Evolutionary conservation across 2,797 vertebrate genomes (phyloP).

Genomic region (Poecilia picta): DNA sequence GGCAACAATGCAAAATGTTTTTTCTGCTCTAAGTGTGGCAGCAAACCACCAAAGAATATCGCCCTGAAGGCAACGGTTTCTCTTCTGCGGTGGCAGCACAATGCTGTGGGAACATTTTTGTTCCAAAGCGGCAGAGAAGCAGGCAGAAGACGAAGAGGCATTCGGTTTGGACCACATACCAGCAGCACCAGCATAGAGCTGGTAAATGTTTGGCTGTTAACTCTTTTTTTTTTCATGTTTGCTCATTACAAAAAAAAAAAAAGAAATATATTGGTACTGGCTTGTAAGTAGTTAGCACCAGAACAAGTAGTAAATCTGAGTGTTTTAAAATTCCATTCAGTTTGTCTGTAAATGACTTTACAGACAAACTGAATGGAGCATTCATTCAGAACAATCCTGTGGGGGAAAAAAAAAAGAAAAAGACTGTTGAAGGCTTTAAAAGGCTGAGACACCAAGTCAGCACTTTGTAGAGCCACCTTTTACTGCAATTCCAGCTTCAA

Average conservation of each 20-base stretch:
- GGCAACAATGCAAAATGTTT: not conserved
- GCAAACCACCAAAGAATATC: not conserved
- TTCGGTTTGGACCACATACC: not conserved
- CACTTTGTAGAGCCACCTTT: not conserved
- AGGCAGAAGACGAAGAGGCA: not conserved
- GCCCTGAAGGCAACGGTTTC: not conserved
- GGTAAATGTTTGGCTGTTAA: not conserved
- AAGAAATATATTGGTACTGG: not conserved
- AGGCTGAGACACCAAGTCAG: not conserved
- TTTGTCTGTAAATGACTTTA: not conserved
- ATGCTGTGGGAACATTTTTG: not conserved
- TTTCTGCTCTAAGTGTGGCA: not conserved
- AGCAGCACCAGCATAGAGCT: not conserved
- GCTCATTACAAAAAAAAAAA: not conserved
- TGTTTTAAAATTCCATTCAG: too few relatives aligned
- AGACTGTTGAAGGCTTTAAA: not conserved
- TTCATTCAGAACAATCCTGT: not conserved
- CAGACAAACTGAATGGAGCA: not conserved
- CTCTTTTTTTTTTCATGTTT: too few relatives aligned
- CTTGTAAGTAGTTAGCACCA: not conserved
- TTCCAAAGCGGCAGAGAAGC: not conserved
- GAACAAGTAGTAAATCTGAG: too few relatives aligned
- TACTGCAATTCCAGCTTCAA: not conserved
- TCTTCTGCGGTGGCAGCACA: not conserved
- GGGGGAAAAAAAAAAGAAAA: not conserved